Percentiles rank a stretch among this genome's conserved stretches.
Conservation (phyloP, 1,140 invertebrate genomes). For the Proales similis region DNA sequence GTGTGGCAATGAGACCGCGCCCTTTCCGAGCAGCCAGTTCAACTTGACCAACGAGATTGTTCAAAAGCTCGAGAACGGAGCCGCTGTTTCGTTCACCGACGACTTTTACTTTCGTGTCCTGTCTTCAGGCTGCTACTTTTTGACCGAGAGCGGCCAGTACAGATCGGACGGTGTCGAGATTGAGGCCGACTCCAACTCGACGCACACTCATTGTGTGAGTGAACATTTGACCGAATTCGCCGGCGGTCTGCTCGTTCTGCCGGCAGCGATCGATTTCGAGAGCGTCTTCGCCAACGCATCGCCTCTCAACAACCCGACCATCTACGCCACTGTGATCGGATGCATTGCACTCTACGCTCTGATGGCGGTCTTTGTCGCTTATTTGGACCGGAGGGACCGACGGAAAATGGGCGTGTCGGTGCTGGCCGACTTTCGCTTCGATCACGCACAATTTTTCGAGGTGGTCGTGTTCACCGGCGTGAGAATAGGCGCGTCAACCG, state of each 20-base stretch:
- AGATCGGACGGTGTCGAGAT: conserved; percentile 42
- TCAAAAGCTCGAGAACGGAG: neutral
- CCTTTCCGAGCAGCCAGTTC: no score
- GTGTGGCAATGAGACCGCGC: no score
- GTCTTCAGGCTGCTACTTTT: conserved; percentile 40
- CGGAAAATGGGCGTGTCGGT: conserved; percentile 44
- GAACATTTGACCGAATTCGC: conserved; percentile 52
- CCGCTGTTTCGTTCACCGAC: conserved; percentile 39
- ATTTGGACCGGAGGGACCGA: conserved; percentile 54
- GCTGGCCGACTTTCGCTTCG: conserved; percentile 47
- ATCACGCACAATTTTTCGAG: conserved; percentile 53
- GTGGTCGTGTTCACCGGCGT: conserved; percentile 57
- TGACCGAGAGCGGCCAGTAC: conserved; percentile 40
- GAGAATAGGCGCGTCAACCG: conserved; percentile 53
- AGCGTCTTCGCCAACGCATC: conserved; percentile 52
- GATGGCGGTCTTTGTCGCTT: conserved; percentile 53
- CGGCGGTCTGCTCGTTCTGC: conserved; percentile 50
- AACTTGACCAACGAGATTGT: no score
- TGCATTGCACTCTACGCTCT: conserved; percentile 53
- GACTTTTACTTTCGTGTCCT: conserved; percentile 40
- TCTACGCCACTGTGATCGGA: conserved; percentile 57
- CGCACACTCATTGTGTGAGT: conserved; percentile 43
- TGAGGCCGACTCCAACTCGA: conserved; percentile 41
- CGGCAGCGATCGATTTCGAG: conserved; percentile 53
- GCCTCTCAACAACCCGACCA: conserved; percentile 57